Conservation (phyloP, 2,888 invertebrate genomes). For the Stenodema calcarata region DNA sequence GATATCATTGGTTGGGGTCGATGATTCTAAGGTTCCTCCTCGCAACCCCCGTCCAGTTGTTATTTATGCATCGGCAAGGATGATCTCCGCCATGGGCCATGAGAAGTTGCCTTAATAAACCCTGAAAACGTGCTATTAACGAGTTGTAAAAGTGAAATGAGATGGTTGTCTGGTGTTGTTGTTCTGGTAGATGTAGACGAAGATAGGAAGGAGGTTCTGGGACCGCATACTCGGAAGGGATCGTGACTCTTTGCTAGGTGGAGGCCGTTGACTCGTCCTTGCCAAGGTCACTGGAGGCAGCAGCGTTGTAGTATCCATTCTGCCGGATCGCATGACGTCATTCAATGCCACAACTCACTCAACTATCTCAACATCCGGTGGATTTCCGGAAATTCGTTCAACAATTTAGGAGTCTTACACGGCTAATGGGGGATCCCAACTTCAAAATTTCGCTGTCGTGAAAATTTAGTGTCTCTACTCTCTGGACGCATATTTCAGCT, state of each 20-base stretch:
- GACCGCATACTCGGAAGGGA: neutral
- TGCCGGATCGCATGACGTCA: neutral
- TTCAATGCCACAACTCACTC: neutral
- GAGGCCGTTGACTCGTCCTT: constrained; percentile 59
- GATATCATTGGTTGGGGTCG: constrained; percentile 35
- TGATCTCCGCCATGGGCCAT: constrained; percentile 19
- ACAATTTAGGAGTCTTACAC: no score
- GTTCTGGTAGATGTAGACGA: constrained; percentile 28
- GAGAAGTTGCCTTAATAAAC: constrained; percentile 34
- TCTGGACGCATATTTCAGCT: no score
- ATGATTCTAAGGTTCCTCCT: constrained; percentile 16
- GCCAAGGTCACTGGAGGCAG: constrained; percentile 60
- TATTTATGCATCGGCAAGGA: constrained; percentile 38
- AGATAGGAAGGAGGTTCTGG: constrained; percentile 21
- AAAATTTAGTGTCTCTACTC: no score
- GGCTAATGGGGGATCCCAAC: no score
- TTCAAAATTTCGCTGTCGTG: no score
- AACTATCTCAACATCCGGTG: no score
- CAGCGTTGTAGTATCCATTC: neutral
- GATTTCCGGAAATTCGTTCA: no score
- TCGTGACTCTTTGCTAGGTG: constrained; percentile 2
- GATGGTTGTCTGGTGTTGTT: constrained; percentile 43
- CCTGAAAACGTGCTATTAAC: constrained; percentile 46
- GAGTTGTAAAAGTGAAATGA: constrained; percentile 47
- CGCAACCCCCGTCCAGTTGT: neutral